These are phyloP conservation scores for Batillaria attramentaria DNA, from an alignment of 1,140 invertebrate species.

Conservation along the genomic window DNA sequence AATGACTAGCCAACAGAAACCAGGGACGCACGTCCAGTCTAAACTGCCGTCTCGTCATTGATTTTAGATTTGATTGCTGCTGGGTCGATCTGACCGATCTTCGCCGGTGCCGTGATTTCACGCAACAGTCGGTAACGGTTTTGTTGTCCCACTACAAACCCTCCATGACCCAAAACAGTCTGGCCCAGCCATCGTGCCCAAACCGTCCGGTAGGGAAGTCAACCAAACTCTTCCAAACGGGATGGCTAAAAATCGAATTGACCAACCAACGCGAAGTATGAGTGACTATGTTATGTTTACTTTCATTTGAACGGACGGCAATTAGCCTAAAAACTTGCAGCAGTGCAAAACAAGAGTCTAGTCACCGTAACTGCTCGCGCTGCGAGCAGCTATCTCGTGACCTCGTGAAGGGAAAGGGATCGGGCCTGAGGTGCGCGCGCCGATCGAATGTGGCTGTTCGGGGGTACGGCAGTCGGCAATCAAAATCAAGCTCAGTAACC, in stretches of 20 bases:
- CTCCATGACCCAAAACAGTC: too few relatives aligned
- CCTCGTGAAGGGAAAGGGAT: constrained; percentile 20
- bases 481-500: neutral
- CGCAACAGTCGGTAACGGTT: too few relatives aligned
- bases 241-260: neutral
- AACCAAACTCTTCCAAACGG: neutral
- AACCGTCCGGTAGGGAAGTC: neutral
- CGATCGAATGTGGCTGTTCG: neutral
- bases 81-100: neutral
- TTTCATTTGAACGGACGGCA: neutral
- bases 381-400: constrained; percentile 8
- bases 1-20: too few relatives aligned
- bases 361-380: neutral
- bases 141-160: too few relatives aligned
- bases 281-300: neutral
- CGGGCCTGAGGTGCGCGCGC: constrained; percentile 18
- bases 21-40: too few relatives aligned
- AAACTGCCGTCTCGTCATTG: too few relatives aligned
- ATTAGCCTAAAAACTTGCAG: neutral
- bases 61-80: neutral
- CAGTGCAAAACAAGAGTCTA: constrained; percentile 6
- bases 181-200: too few relatives aligned
- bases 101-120: neutral
- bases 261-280: too few relatives aligned
- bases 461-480: neutral